A percentile compares a stretch with the other conserved stretches of the same genome.
Conservation (phyloP, 2,797 vertebrate genomes). For the Steatocranus sp. region DNA sequence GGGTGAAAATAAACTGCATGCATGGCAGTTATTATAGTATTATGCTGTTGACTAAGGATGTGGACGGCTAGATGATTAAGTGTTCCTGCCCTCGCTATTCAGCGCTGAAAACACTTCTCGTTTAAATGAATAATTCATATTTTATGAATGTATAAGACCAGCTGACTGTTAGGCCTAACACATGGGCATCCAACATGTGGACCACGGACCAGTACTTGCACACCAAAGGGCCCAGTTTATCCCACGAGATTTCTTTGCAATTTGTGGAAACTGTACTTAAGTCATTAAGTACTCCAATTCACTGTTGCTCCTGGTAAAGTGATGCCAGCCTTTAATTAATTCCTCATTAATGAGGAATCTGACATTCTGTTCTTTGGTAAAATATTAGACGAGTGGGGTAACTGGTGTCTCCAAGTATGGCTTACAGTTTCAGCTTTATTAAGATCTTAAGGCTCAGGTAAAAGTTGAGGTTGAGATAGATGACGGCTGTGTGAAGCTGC, state of each 20-base stretch:
- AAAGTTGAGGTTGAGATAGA: fast-evolving
- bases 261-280: not conserved
- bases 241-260: not conserved
- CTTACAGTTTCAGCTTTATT: not conserved
- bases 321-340: not conserved
- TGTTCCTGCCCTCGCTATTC: not conserved
- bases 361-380: not conserved
- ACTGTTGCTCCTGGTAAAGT: not conserved
- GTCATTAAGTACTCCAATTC: not conserved
- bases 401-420: not conserved
- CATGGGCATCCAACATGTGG: not conserved
- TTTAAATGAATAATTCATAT: not conserved
- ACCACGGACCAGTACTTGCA: fast-evolving
- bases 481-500: not conserved
- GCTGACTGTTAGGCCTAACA: not conserved
- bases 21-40: not conserved
- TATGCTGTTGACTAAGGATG: not conserved
- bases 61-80: not conserved
- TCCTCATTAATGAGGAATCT: not conserved
- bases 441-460: not conserved
- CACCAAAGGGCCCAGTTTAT: not conserved
- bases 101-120: not conserved
- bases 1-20: not conserved
- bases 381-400: fast-evolving
- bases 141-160: not conserved